Conservation (phyloP, 2,113 vertebrate species). For the Calyptommatus sinebrachiatus region DNA sequence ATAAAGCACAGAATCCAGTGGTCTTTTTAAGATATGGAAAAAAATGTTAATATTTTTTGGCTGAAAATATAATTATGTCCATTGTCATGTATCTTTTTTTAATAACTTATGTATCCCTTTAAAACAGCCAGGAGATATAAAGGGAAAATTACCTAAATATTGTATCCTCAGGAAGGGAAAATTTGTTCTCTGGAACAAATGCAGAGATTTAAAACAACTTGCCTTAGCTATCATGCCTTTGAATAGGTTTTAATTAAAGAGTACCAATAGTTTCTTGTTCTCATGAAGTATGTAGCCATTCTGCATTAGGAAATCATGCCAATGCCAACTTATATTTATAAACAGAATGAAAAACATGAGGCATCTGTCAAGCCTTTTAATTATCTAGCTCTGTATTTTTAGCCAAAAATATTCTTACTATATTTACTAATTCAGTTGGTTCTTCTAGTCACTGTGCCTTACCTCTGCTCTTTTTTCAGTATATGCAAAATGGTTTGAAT, state of each 20-base stretch:
- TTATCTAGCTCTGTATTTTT: conserved; percentile 8
- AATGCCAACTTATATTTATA: neutral
- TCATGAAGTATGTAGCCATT: neutral
- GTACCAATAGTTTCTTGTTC: neutral
- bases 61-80: neutral
- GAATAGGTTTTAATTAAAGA: neutral
- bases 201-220: neutral
- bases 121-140: neutral
- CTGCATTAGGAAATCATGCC: conserved; percentile 11
- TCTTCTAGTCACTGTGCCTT: conserved; percentile 73
- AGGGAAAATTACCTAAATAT: neutral
- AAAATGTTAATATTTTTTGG: neutral
- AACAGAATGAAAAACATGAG: neutral
- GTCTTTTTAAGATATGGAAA: neutral
- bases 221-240: neutral
- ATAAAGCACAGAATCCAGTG: neutral
- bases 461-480: conserved; percentile 69
- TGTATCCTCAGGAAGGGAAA: neutral
- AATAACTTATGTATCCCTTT: neutral
- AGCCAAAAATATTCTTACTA: conserved; percentile 41
- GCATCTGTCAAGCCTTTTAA: neutral
- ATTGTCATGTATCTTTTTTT: neutral
- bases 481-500: conserved; percentile 62
- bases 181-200: neutral
- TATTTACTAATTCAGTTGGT: conserved; percentile 35